Conservation (phyloP, 1,140 invertebrate genomes). For the Drosophila bifasciata region DNA sequence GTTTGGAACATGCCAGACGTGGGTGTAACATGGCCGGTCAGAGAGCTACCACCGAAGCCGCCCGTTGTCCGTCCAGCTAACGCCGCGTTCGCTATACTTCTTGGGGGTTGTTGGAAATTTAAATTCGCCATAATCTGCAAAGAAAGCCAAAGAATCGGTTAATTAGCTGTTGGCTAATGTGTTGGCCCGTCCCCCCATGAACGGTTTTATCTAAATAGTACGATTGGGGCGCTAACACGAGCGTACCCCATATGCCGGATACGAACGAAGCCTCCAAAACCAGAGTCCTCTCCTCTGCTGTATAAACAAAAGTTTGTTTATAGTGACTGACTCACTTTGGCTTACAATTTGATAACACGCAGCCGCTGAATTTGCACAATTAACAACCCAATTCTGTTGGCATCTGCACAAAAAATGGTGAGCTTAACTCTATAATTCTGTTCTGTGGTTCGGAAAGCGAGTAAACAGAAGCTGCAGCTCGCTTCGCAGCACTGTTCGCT, state of each 20-base stretch:
- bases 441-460: background rate
- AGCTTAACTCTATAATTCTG: too few relatives aligned
- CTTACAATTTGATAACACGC: too few relatives aligned
- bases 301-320: too few relatives aligned
- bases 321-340: too few relatives aligned
- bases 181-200: background rate
- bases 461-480: constrained; percentile 18
- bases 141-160: background rate
- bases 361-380: too few relatives aligned
- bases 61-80: constrained; percentile 87
- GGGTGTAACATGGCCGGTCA: constrained; percentile 90
- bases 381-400: background rate
- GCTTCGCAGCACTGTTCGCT: constrained; percentile 21
- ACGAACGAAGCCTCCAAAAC: too few relatives aligned
- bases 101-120: constrained; percentile 92
- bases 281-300: too few relatives aligned
- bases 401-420: background rate
- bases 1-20: constrained; percentile 88
- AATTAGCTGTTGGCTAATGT: background rate
- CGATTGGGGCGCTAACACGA: background rate
- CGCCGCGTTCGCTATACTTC: constrained; percentile 89
- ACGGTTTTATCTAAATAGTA: background rate
- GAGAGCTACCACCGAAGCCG: constrained; percentile 86
- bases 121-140: constrained; percentile 90
- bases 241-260: too few relatives aligned